Base-by-base conservation (phyloP, 1,140 invertebrate genomes). In the Zophobas atratus region DNA sequence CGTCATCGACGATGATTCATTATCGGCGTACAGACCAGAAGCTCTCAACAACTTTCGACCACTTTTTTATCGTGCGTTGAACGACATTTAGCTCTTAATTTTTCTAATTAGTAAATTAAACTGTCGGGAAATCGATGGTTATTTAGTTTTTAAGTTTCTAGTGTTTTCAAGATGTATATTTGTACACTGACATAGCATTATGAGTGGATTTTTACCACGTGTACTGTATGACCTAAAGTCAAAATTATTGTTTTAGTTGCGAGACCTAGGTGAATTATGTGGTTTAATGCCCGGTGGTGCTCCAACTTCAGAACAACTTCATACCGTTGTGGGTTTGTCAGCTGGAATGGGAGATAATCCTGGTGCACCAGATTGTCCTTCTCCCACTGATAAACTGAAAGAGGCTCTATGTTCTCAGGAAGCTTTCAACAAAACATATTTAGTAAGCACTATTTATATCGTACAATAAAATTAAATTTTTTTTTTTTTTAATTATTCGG, bases 391-490 rank as follows among this genome's bases (percentile, higher is more conserved):
- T 77, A 93, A 95, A 85, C 88, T 99, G 0, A 97, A 98, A 87
- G 94, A 97, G 85, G 95, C 97, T 0, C 86, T 99, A 0, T 96
- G 96, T 53, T 97, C 96, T 0, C 96, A 96, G 85, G 93, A 95
- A 77, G 91, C 93, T 33, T 99, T 98, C 86, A 93, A 94, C 81
- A 95, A 95, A 84, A 93, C 97, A 80, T 99, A 98, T 85, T 87
- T 99, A 75, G 92, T 93, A 87, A 87, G 84, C 84, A 46, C 20
- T 20, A 20, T 20, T 20, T 20, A 20, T 20, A 20, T 20, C 20
- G 20, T 20, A 20, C 20, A 20, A 20, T 20, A 20, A 20, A 20
- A 20, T 20, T 20, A 20, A 20, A 32, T 0, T 0, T 53, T 53
- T 53, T 46, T 46, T 20, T 20, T 20, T 20, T 20, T 20, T 20